Base-by-base conservation (phyloP, 2,888 invertebrate genomes). In the Cheilosia pagana region DNA sequence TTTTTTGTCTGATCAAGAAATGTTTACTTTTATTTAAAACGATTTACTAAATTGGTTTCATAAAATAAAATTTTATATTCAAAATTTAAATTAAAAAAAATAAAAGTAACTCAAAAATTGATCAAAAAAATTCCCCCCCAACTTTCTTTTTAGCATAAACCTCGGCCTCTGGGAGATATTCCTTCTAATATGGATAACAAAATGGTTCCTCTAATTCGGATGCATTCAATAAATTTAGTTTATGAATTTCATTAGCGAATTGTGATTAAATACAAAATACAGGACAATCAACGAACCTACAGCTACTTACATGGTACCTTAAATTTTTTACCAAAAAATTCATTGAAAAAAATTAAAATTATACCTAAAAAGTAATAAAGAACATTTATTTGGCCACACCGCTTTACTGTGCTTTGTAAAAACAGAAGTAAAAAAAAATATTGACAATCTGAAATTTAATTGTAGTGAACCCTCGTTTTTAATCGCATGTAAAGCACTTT, bases 71-170 rank as follows among this genome's bases (percentile, higher is more conserved):
- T 31, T 10, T 5, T 43, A 23, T 55, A 48, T 53, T 35, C 43
- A 53, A 81, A 68, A 70, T 65, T 65, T 70, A 12, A 65, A 68
- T 7, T 5, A 65, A 81, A 68, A 48, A 23, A 57, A 55, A 50
- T 72, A 67, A 77, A 76, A 81, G 81, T 72, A 68, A 62, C 25
- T 50, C 41, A 60, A 62, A 67, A 71, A 75, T 81, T 85, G 75
- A 85, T 85, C 71, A 43, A 67, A 35, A 71, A 50, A 23, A 8
- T 21, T 74, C 68, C 75, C 55, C 53, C 41, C 25, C 14, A 23
- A 43, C 86, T 87, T 87, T 88, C 89, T 88, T 88, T 90, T 90
- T 90, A 91, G 91, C 88, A 71, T 89, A 76, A 88, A 87, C 83
- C 74, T 89, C 74, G 87, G 88, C 82, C 88, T 91, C 63, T 89